Base-by-base conservation (phyloP, 1,140 invertebrate genomes). In the Apocrypta bakeri region DNA sequence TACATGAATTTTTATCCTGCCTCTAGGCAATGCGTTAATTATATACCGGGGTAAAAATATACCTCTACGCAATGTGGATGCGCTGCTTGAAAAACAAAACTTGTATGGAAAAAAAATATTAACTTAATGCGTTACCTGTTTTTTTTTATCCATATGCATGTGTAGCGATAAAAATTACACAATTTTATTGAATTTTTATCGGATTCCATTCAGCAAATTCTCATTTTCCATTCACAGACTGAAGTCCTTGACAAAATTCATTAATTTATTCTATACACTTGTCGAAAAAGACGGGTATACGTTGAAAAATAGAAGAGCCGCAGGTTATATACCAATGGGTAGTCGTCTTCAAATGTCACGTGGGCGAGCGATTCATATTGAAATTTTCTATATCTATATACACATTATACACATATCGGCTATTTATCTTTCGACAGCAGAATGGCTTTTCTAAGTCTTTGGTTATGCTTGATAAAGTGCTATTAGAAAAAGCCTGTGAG, bases 341-440 rank as follows among this genome's bases (percentile, higher is more conserved):
- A 56, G 48, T 1, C 24, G 3, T 25, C 72, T 40, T 37, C 72
- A 40, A 48, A 48, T 73, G 2, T 29, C 3, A 63, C 7, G 72
- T 75, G 72, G 80, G 72, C 72, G 48, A 3, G 64, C 73, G 81
- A 82, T 82, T 82, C 74, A 72, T 82, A 82, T 82, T 82, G 73
- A 77, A 82, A 82, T 82, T 82, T 74, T 24, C 25, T 48, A 68
- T 48, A 71, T 66, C 56, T n/a, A 9, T 14, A 17, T 1, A 48
- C 42, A 1, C 42, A n/a, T n/a, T 37, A 37, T 37, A n/a, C 21
- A 17, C 12, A 4, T 17, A 4, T 21, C 21, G 8, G 29, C 73
- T 66, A 82, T 82, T 77, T 63, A 77, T 82, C 81, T 75, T 66
- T 14, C 48, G 61, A 27, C 11, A 11, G 24, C 24, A 29, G 40